Evolutionary conservation across 2,113 vertebrate species (phyloP).

Genomic region (Calidris pugnax): DNA sequence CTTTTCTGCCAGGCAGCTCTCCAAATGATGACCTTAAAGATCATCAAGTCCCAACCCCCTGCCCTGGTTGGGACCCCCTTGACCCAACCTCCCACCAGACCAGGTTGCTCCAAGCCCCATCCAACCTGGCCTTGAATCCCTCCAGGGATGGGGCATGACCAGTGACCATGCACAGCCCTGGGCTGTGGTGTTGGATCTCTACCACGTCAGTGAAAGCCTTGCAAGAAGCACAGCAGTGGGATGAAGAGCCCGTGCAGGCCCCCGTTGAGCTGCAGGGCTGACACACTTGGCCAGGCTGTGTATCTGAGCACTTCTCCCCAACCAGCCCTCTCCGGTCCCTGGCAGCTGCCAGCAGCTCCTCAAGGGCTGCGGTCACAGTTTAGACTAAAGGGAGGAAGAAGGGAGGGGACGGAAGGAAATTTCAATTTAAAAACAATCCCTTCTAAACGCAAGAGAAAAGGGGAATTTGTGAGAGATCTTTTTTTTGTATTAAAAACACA

Average conservation of each 20-base stretch:
- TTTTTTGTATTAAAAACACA: neutral
- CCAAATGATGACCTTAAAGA: too few species aligned
- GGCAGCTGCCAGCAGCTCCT: neutral
- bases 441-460: constrained; percentile 11
- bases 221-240: neutral
- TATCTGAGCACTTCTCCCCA: neutral
- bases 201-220: fast-evolving
- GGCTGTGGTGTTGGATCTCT: neutral
- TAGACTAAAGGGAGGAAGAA: neutral
- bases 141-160: neutral
- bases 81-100: too few species aligned
- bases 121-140: too few species aligned
- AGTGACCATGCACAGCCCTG: neutral
- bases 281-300: neutral
- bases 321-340: neutral
- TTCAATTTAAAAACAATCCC: constrained; percentile 30
- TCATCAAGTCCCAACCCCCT: too few species aligned
- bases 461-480: neutral
- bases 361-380: neutral
- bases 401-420: constrained; percentile 22
- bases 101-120: too few species aligned
- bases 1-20: too few species aligned
- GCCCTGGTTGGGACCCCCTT: too few species aligned
- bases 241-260: neutral
- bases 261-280: neutral